Evolutionary conservation across 2,888 invertebrate genomes (phyloP), one percentile per base, ranked within the genome.

Genomic region (Sthenelais limicola): DNA sequence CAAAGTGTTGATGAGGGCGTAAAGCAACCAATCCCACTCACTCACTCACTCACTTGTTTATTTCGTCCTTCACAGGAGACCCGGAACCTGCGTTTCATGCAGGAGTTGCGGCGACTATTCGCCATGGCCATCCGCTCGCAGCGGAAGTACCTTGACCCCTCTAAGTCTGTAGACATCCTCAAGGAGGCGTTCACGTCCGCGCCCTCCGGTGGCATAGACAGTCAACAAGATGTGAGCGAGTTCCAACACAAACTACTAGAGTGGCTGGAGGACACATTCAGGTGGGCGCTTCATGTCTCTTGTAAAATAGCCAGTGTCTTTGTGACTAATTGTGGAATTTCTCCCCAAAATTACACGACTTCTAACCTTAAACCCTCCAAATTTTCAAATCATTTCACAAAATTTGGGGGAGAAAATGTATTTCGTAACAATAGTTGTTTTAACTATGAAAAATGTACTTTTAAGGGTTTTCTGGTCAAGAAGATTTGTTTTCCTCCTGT

Each of bases 221-320:
- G 51, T 47, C 71, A 71, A 32, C 71, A 71, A 84, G 89, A 89
- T 81, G 89, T 89, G 18, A 88, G 88, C 78, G 89, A 89, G 76
- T 89, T 89, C 73, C 88, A 88, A 69, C 89, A 89, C 79, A 89
- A 89, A 74, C 80, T 89, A 21, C 79, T 89, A 28, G 88, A 89
- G 74, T 87, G 88, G 86, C 78, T 89, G 54, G 89, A 89, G 80
- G 88, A 88, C 78, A 88, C 88, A 24, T 89, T 88, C 76, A 84
- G 85, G 72, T 78, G 28, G 26, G 56, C 9, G 18, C 48, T n/a
- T n/a, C n/a, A n/a, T 26, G 30, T 4, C 18, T 62, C 24, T 9
- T 7, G n/a, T 49, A 18, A 7, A 49, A 49, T 49, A 15, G 15
- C 15, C 12, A 43, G 43, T 12, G 43, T 43, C 43, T 43, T 43